Evolutionary conservation across 2,113 vertebrate genomes (phyloP).

Genomic region (Typhlomys cinereus): DNA sequence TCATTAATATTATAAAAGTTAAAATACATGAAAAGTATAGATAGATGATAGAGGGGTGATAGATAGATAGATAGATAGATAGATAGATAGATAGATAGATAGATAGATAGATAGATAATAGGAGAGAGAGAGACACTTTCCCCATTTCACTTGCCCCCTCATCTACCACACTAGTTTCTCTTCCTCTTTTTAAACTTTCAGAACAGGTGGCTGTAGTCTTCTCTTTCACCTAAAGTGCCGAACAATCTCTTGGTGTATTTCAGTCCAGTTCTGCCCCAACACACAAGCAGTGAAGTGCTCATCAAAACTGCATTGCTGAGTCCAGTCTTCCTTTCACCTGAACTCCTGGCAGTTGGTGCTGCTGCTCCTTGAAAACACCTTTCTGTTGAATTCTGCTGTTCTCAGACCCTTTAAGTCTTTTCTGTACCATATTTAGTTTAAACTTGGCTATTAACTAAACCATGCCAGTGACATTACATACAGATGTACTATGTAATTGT

Average conservation of each 20-base stretch:
- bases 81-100: background rate
- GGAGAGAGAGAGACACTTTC: background rate
- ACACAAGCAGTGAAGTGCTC: background rate
- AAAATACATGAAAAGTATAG: background rate
- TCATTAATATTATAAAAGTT: background rate
- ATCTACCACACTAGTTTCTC: background rate
- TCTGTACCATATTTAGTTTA: background rate
- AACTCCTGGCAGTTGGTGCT: background rate
- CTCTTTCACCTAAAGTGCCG: too few relatives aligned
- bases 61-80: background rate
- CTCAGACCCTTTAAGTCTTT: background rate
- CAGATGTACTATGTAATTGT: background rate
- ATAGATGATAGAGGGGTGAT: background rate
- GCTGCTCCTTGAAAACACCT: background rate
- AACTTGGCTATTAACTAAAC: background rate
- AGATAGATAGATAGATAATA: background rate
- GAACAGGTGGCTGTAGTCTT: background rate
- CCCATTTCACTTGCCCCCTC: background rate
- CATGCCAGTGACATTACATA: background rate
- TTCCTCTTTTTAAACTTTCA: constrained; percentile 6
- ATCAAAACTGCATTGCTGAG: background rate
- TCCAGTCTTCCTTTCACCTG: background rate
- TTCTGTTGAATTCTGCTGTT: background rate
- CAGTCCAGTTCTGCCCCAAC: background rate
- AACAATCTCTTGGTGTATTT: background rate